These are phyloP conservation scores for Bombus polaris DNA, from an alignment of 1,140 invertebrate genomes.

Conservation along the genomic window DNA sequence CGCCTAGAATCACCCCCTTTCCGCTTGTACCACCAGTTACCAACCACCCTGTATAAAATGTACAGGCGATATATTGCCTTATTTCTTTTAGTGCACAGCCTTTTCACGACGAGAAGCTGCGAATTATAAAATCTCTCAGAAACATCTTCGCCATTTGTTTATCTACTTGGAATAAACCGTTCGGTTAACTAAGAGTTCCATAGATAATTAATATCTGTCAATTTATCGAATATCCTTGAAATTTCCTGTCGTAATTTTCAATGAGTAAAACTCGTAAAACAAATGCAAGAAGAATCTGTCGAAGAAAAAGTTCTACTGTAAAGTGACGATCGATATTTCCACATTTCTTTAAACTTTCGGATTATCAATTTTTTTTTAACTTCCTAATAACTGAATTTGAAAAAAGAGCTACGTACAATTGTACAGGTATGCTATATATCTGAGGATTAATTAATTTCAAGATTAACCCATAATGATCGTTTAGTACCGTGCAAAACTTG, in stretches of 20 bases:
- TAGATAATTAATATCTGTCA: not conserved
- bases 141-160: fast-evolving
- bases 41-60: no score
- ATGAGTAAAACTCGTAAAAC: not conserved
- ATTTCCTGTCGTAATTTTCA: not conserved
- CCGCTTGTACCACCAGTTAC: no score
- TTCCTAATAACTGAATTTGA: not conserved
- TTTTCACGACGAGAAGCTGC: not conserved
- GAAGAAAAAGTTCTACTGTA: not conserved
- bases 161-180: not conserved
- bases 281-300: not conserved
- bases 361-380: not conserved
- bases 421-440: not conserved
- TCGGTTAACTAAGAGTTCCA: not conserved
- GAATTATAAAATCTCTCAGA: not conserved
- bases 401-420: not conserved
- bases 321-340: not conserved
- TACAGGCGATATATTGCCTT: no score
- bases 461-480: not conserved
- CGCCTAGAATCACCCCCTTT: no score
- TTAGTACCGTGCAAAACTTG: no score
- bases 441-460: not conserved
- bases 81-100: no score
- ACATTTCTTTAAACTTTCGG: not conserved
- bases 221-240: not conserved